A percentile compares a stretch with the other conserved stretches of the same genome.
phyloP scores from a whole-genome alignment of 2,888 invertebrate species.

The Zeuzera pyrina region DNA sequence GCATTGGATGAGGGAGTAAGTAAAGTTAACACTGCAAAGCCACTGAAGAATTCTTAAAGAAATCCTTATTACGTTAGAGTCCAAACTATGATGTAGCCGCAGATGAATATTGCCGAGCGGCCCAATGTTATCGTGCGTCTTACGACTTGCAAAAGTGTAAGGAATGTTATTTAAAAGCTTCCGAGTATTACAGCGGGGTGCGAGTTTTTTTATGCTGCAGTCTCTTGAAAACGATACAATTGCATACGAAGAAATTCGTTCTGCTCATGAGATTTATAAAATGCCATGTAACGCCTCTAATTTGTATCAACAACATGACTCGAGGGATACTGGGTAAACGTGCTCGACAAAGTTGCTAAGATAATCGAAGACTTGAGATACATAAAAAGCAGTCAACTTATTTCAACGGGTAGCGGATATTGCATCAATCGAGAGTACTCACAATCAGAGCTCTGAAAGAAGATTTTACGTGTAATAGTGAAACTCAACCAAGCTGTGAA shows the following conservation, averaged over 20 bases:
- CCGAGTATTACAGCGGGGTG: conserved; percentile 89
- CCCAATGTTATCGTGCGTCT: conserved; percentile 91
- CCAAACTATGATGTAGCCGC: conserved; percentile 96
- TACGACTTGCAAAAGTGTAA: conserved; percentile 86
- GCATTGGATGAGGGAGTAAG: too few relatives aligned
- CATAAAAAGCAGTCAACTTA: conserved; percentile 84
- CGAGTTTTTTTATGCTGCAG: conserved; percentile 93
- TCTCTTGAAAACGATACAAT: conserved; percentile 89
- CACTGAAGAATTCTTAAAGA: too few relatives aligned
- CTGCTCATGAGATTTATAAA: conserved; percentile 45
- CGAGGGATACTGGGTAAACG: conserved; percentile 90
- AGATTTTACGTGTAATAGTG: too few relatives aligned
- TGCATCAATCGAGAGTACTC: conserved; percentile 86
- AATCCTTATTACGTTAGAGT: conserved; percentile 94
- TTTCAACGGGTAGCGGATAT: conserved; percentile 91
- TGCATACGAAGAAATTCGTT: conserved; percentile 74
- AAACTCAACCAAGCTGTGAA: conserved; percentile 87
- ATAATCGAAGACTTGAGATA: conserved; percentile 83
- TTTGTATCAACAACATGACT: conserved; percentile 92
- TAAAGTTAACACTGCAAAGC: too few relatives aligned
- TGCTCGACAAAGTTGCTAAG: conserved; percentile 91
- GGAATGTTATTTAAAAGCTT: conserved; percentile 88
- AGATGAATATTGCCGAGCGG: conserved; percentile 94
- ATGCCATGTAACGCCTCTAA: conserved; percentile 84
- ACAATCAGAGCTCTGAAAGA: conserved; percentile 92